Base-by-base conservation (phyloP, 2,113 vertebrate genomes). In the Ophthalmolycus amberensis region DNA sequence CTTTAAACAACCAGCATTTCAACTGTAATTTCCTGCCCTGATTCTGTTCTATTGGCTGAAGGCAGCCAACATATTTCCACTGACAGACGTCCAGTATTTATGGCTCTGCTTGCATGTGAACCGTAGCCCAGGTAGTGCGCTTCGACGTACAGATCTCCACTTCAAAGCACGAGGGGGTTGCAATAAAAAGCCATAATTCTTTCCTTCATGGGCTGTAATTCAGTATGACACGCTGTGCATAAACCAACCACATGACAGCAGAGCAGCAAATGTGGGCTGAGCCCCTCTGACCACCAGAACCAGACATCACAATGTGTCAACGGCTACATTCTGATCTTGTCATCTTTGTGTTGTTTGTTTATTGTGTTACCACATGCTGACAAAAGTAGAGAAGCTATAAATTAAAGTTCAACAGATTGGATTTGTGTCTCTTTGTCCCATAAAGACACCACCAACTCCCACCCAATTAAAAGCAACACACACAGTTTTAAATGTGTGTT, bases 161-260 rank as follows among this genome's bases (percentile, higher is more conserved):
- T 77, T 88, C 38, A 58, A 85, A 84, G 79, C 22, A 0, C 3
- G 20, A 70, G 0, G 20, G 22, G 71, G 81, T 2, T 40, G 80
- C 48, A 72, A 50, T 67, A 71, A 84, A 71, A 79, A 60, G 10
- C 5, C n/a, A 32, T 59, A 62, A 64, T 9, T 87, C 79, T 71
- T 83, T 27, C 37, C n/a, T 50, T 73, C 37, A 68, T 4, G 56
- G 22, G 74, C 46, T 75, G 75, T 77, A 63, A 77, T 75, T 74
- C 72, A 83, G 12, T 3, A 1, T 14, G 25, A 4, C 4, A 1
- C 71, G 72, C 56, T 25, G 9, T 20, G 44, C 46, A 54, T 34
- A 68, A 71, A 71, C 54, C 0, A n/a, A 80, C 72, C 69, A 20
- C 73, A 69, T 20, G 20, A 54, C 48, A 63, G 44, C 52, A 37